Evolutionary conservation across 2,113 vertebrate species (phyloP).

Genomic region (Eurystomus gularis): DNA sequence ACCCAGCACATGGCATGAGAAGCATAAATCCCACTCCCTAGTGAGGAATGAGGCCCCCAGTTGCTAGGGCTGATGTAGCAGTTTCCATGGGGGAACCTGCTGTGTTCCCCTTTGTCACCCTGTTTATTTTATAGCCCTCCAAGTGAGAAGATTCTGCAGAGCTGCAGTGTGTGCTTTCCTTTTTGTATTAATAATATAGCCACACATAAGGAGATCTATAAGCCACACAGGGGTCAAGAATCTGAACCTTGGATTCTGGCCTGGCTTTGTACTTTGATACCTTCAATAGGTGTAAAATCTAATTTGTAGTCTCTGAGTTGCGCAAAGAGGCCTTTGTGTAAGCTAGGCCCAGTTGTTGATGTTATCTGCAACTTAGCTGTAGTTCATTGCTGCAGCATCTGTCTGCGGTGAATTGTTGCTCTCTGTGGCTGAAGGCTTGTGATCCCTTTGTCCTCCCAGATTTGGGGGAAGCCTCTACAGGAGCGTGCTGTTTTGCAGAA

Average conservation of each 20-base stretch:
- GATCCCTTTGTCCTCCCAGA: not conserved
- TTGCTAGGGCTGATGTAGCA: not conserved
- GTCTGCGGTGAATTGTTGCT: not conserved
- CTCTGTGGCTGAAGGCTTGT: not conserved
- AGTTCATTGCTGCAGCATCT: not conserved
- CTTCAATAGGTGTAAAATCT: not conserved
- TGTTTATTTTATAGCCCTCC: conserved; percentile 1
- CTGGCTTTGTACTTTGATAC: not conserved
- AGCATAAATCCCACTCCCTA: not conserved
- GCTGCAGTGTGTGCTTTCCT: not conserved
- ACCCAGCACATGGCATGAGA: not conserved
- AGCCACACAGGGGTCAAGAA: not conserved
- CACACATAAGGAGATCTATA: not conserved
- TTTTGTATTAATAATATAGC: not conserved
- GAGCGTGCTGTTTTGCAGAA: not conserved
- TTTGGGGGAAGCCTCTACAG: not conserved
- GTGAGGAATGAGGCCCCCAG: not conserved
- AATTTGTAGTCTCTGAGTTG: not conserved
- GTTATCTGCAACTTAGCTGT: not conserved
- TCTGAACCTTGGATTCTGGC: not conserved
- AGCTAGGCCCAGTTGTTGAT: not conserved
- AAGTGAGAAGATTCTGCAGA: not conserved
- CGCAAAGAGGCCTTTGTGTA: not conserved
- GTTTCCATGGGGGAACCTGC: not conserved
- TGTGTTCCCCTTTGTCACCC: not conserved